Evolutionary conservation across 2,888 invertebrate species (phyloP).

Genomic region (Laothoe populi): DNA sequence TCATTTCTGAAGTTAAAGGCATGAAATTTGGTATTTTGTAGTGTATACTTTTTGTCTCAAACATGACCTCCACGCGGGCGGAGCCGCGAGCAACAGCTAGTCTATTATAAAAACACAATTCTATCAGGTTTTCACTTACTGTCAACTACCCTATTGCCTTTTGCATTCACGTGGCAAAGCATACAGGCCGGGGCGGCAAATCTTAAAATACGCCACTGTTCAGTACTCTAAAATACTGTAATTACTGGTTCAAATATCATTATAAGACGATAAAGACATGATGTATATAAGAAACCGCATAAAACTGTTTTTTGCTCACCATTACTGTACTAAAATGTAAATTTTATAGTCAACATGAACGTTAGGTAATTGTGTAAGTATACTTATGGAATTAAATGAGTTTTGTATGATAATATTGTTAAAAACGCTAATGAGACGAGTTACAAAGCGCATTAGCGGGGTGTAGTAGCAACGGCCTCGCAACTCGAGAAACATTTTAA

Average conservation of each 20-base stretch:
- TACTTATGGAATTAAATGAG: slow-evolving; percentile 7
- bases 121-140: too few relatives aligned
- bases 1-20: too few relatives aligned
- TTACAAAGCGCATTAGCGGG: slow-evolving; percentile 13
- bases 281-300: neutral
- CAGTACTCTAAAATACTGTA: too few relatives aligned
- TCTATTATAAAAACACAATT: too few relatives aligned
- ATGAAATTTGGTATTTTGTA: too few relatives aligned
- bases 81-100: too few relatives aligned
- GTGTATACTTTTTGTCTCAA: too few relatives aligned
- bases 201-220: too few relatives aligned
- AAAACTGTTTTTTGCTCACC: neutral
- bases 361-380: slow-evolving; percentile 4
- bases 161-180: too few relatives aligned
- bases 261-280: neutral
- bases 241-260: neutral
- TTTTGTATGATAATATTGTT: slow-evolving; percentile 5
- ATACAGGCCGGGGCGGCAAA: too few relatives aligned
- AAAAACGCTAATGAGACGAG: slow-evolving; percentile 9
- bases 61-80: too few relatives aligned
- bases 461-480: neutral
- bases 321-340: neutral
- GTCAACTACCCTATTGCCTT: too few relatives aligned
- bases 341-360: slow-evolving; percentile 11
- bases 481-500: slow-evolving; percentile 1